Conservation (phyloP, 2,797 vertebrate species). For the Rhinogobio ventralis region DNA sequence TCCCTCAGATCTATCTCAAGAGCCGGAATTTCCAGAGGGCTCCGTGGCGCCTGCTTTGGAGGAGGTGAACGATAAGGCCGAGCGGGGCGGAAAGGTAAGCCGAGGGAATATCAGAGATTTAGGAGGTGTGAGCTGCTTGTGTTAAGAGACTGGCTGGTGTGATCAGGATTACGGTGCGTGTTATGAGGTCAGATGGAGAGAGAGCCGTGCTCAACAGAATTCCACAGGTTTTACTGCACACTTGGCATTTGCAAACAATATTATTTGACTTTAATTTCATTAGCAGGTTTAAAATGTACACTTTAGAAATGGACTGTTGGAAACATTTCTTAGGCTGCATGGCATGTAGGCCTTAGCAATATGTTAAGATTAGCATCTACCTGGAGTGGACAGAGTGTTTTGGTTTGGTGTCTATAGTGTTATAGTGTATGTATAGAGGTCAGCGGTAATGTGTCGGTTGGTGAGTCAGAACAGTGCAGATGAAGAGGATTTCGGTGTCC, state of each 20-base stretch:
- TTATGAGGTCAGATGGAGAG: constrained; percentile 3
- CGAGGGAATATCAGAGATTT: constrained; percentile 32
- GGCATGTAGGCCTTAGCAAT: constrained; percentile 55
- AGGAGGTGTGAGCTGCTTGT: constrained; percentile 31
- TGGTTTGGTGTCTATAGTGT: neutral
- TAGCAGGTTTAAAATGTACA: neutral
- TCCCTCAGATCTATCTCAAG: constrained; percentile 49
- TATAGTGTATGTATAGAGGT: neutral
- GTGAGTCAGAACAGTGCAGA: constrained; percentile 67
- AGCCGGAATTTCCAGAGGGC: constrained; percentile 43
- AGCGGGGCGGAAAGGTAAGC: constrained; percentile 57
- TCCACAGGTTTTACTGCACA: constrained; percentile 9
- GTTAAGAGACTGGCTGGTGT: constrained; percentile 28
- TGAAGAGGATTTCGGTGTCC: constrained; percentile 26
- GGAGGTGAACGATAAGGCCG: constrained; percentile 40
- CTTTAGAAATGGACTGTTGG: neutral
- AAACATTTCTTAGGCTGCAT: neutral
- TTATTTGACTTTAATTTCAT: neutral
- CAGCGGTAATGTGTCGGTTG: constrained; percentile 69
- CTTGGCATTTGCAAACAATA: constrained; percentile 12
- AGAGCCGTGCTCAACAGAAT: constrained; percentile 1
- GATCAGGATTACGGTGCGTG: constrained; percentile 6
- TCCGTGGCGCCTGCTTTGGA: constrained; percentile 31
- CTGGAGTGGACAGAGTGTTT: neutral
- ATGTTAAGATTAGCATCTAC: neutral